Conservation (phyloP, 2,797 vertebrate species). For the Gallinago nigripennis region DNA sequence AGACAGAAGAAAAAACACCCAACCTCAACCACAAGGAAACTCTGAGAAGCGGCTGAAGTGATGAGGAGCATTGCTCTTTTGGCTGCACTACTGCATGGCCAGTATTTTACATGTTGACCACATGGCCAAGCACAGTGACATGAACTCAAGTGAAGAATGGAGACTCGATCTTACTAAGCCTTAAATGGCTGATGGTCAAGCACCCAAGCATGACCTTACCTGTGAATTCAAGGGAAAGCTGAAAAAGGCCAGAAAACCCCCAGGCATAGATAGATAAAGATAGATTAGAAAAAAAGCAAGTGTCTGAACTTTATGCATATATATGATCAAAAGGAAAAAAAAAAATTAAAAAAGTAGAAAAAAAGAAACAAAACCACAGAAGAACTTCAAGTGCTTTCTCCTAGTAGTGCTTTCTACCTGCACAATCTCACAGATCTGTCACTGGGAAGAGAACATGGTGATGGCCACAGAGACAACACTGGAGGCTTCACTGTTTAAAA, state of each 20-base stretch:
- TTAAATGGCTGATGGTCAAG: background rate
- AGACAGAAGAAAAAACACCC: background rate
- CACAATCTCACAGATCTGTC: constrained; percentile 8
- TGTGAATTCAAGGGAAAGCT: background rate
- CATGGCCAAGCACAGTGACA: background rate
- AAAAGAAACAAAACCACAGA: background rate
- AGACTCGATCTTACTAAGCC: background rate
- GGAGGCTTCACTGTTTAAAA: background rate
- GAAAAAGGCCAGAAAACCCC: background rate
- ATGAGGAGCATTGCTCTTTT: background rate
- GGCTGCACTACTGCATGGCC: background rate
- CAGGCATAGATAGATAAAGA: background rate
- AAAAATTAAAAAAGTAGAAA: background rate
- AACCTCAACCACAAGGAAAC: background rate
- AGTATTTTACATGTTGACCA: background rate
- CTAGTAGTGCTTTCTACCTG: background rate
- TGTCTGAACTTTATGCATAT: background rate
- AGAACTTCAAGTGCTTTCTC: constrained; percentile 2
- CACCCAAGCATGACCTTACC: background rate
- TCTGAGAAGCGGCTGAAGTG: background rate
- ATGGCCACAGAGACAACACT: background rate
- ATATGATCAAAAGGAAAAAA: background rate
- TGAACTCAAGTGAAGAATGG: background rate
- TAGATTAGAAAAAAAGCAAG: background rate
- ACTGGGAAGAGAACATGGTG: background rate